A percentile compares a stretch with the other conserved stretches of the same genome.
Evolutionary conservation across 2,888 invertebrate species (phyloP).

Genomic region (Fissipunctia ypsillon): DNA sequence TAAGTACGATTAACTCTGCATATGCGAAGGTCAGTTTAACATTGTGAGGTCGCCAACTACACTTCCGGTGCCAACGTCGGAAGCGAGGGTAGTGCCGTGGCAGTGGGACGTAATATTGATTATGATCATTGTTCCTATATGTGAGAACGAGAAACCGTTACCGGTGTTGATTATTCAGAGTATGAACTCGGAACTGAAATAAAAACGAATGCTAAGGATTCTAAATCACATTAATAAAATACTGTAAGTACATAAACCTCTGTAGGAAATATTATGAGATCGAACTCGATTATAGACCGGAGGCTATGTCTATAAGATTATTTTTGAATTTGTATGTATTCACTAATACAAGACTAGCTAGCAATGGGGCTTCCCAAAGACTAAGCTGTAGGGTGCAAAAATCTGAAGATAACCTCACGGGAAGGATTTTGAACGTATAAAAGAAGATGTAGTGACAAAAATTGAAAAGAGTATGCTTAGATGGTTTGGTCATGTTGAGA

Average conservation of each 20-base stretch:
- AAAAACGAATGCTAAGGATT: background rate
- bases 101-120: slow-evolving; percentile 34
- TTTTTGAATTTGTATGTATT: slow-evolving; percentile 41
- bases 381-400: background rate
- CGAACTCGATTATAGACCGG: background rate
- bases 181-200: background rate
- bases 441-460: too few relatives aligned
- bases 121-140: slow-evolving; percentile 23
- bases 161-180: background rate
- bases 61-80: slow-evolving; percentile 70
- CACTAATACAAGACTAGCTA: slow-evolving; percentile 13
- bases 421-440: background rate
- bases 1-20: slow-evolving; percentile 40
- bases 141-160: slow-evolving; percentile 7
- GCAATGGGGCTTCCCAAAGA: slow-evolving; percentile 37
- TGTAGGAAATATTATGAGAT: background rate
- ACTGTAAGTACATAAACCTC: background rate
- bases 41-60: slow-evolving; percentile 67
- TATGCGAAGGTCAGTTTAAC: slow-evolving; percentile 48
- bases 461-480: too few relatives aligned
- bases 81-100: slow-evolving; percentile 46
- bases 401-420: background rate
- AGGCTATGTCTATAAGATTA: slow-evolving; percentile 12
- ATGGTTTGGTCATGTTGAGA: too few relatives aligned
- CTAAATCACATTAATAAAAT: background rate